These are phyloP conservation scores for Macheiramphus alcinus DNA, from an alignment of 2,113 vertebrate species.

Conservation along the genomic window DNA sequence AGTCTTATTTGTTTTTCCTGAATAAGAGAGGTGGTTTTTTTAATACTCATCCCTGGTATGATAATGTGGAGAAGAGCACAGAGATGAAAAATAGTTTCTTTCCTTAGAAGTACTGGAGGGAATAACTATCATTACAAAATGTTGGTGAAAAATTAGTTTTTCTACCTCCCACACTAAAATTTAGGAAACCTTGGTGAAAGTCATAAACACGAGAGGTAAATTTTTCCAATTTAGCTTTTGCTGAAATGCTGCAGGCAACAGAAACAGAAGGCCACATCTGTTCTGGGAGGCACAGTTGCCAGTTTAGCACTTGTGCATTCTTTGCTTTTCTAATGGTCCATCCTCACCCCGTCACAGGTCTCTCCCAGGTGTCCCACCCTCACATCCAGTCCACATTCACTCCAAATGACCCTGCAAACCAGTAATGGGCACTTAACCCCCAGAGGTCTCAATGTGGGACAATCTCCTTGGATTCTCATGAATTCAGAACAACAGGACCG, in stretches of 20 bases:
- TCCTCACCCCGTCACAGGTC: not conserved
- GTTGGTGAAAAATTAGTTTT: conserved; percentile 46
- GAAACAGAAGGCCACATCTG: not conserved
- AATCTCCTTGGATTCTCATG: not conserved
- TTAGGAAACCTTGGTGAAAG: conserved; percentile 37
- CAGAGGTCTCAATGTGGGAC: not conserved
- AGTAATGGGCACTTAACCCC: not conserved
- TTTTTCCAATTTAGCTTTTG: conserved; percentile 18
- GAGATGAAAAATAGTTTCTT: conserved; percentile 29
- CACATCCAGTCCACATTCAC: not conserved
- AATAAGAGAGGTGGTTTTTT: not conserved
- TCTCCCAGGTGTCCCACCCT: not conserved
- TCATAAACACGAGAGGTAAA: not conserved
- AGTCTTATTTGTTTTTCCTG: conserved; percentile 9
- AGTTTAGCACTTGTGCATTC: not conserved
- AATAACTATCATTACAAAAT: conserved; percentile 37
- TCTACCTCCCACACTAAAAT: conserved; percentile 25
- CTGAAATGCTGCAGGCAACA: not conserved
- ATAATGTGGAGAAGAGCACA: not conserved
- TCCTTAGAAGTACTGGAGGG: conserved; percentile 11
- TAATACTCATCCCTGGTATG: not conserved
- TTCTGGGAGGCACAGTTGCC: not conserved
- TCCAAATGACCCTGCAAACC: not conserved
- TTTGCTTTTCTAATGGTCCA: not conserved
- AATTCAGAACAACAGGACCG: not conserved